Evolutionary conservation across 2,888 invertebrate species (phyloP).

Genomic region (Xanthorhoe designata): DNA sequence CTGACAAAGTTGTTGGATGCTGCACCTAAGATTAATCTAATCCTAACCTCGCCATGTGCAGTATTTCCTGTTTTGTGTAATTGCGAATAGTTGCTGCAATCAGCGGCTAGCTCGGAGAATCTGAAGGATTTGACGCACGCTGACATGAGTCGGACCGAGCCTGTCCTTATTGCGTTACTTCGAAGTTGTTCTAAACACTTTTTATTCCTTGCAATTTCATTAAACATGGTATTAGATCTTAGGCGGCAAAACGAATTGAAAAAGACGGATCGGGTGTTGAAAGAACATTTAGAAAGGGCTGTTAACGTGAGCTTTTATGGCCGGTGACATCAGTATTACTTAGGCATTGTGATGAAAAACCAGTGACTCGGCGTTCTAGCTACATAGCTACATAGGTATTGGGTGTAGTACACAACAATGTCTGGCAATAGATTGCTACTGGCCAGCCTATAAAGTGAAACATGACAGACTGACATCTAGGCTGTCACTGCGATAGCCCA

Average conservation of each 20-base stretch:
- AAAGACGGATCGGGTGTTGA: background rate
- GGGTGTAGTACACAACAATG: background rate
- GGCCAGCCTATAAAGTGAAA: slow-evolving; percentile 23
- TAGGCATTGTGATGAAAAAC: background rate
- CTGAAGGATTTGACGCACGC: slow-evolving; percentile 32
- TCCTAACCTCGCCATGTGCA: slow-evolving; percentile 14
- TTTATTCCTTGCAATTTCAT: slow-evolving; percentile 14
- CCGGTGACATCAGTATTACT: background rate
- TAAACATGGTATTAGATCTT: background rate
- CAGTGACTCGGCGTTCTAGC: background rate
- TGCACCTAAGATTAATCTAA: background rate
- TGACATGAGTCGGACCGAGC: slow-evolving; percentile 28
- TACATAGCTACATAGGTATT: background rate
- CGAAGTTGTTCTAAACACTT: slow-evolving; percentile 13
- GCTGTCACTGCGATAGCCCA: slow-evolving; percentile 22
- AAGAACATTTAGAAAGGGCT: background rate
- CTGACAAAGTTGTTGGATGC: background rate
- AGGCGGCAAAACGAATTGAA: background rate
- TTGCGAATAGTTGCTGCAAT: slow-evolving; percentile 41
- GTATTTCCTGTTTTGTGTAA: slow-evolving; percentile 43
- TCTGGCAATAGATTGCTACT: slow-evolving; percentile 7
- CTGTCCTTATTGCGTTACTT: slow-evolving; percentile 24
- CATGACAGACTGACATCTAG: slow-evolving; percentile 26
- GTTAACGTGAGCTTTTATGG: background rate
- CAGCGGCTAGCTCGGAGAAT: slow-evolving; percentile 30